Percentiles rank a stretch among this genome's conserved stretches.
phyloP scores from a whole-genome alignment of 2,888 invertebrate genomes.

The Tenthredo livida region DNA sequence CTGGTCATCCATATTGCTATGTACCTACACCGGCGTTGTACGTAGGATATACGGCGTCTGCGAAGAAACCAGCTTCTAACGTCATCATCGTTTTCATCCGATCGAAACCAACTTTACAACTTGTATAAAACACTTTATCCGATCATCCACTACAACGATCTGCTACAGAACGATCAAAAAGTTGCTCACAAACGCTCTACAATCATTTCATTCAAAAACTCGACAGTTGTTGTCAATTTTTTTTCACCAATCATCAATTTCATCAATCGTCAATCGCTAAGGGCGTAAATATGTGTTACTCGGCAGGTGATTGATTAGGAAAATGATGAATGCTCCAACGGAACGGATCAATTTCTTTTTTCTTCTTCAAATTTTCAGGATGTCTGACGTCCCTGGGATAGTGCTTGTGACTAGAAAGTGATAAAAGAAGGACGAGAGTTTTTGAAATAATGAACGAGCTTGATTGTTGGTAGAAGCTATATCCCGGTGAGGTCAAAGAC shows the following conservation, averaged over 20 bases:
- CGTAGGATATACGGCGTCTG: background rate
- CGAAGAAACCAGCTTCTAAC: background rate
- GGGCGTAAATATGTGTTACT: background rate
- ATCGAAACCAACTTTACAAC: background rate
- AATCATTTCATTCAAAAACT: background rate
- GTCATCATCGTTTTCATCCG: background rate
- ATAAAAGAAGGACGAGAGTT: conserved; percentile 12
- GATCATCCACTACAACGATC: background rate
- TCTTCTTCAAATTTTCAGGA: background rate
- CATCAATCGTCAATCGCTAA: background rate
- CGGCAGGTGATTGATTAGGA: background rate
- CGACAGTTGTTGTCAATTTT: background rate
- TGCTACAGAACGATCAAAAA: background rate
- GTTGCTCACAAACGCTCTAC: background rate
- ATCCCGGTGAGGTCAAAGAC: conserved; percentile 34
- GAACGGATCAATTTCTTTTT: background rate
- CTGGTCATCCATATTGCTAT: conserved; percentile 18
- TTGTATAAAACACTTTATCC: background rate
- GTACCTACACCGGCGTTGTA: background rate
- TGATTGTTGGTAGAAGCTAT: conserved; percentile 37
- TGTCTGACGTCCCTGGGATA: background rate
- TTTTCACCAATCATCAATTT: background rate
- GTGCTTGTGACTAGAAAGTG: background rate
- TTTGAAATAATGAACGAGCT: conserved; percentile 23
- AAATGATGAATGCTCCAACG: background rate